Conservation (phyloP, 2,797 vertebrate species). For the Microtus obscurus region DNA sequence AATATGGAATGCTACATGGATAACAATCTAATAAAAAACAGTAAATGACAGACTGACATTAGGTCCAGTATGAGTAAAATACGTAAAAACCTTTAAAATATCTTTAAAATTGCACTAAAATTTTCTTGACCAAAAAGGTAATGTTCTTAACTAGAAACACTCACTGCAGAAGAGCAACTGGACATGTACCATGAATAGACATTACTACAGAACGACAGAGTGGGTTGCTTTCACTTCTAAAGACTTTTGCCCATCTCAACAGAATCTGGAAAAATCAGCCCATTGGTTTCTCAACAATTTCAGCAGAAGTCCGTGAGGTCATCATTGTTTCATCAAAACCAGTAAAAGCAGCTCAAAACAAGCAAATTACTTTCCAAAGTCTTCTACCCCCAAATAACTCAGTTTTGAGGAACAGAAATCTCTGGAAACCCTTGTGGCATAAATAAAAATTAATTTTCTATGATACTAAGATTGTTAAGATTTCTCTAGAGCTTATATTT, state of each 20-base stretch:
- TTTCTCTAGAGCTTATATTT: conserved; percentile 63
- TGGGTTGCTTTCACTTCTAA: neutral
- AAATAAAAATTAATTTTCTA: conserved; percentile 68
- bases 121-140: neutral
- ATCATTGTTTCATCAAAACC: neutral
- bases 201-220: neutral
- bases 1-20: neutral
- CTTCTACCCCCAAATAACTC: conserved; percentile 49
- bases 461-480: conserved; percentile 46
- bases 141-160: conserved; percentile 34
- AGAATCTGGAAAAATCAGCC: conserved; percentile 52
- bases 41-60: conserved; percentile 23
- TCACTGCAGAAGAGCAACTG: neutral
- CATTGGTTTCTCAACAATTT: neutral
- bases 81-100: conserved; percentile 10
- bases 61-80: neutral
- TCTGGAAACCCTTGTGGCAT: conserved; percentile 54
- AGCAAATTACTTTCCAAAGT: conserved; percentile 45
- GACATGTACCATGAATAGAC: neutral
- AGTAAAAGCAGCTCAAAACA: conserved; percentile 46
- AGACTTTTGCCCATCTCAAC: neutral
- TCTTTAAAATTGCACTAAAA: conserved; percentile 18
- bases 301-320: neutral
- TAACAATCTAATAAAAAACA: conserved; percentile 30
- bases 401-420: conserved; percentile 47